phyloP scores from a whole-genome alignment of 2,113 vertebrate genomes.

The Bujurquina vittata region DNA sequence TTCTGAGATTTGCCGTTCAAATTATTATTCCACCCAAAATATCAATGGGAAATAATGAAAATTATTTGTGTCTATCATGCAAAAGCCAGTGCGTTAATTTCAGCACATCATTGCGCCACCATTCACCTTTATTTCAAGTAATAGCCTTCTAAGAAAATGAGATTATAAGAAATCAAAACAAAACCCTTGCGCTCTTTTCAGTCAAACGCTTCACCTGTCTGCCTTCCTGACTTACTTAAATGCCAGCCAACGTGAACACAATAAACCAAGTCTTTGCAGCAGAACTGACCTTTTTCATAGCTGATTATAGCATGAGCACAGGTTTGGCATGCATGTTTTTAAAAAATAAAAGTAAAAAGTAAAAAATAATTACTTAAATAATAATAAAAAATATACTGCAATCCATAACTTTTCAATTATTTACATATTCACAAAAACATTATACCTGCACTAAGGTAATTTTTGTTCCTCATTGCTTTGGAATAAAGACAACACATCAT shows the following conservation, averaged over 20 bases:
- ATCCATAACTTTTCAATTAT: not conserved
- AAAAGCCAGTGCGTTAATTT: not conserved
- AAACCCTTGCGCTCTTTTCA: not conserved
- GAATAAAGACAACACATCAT: slow-evolving; percentile 31
- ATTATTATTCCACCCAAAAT: too few relatives aligned
- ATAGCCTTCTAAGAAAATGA: not conserved
- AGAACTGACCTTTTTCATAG: not conserved
- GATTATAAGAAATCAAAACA: not conserved
- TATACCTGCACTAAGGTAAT: not conserved
- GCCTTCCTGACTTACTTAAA: not conserved
- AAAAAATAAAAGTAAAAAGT: too few relatives aligned
- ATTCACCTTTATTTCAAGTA: not conserved
- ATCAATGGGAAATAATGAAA: not conserved
- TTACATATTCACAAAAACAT: not conserved
- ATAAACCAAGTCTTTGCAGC: not conserved
- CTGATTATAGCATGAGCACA: not conserved
- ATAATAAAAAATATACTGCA: not conserved
- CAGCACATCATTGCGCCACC: not conserved
- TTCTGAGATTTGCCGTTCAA: too few relatives aligned
- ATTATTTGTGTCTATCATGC: not conserved
- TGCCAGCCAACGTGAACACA: not conserved
- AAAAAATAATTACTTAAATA: not conserved
- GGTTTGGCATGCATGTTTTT: not conserved
- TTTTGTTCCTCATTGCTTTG: not conserved
- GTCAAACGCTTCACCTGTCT: not conserved